Conservation (phyloP, 2,888 invertebrate species). For the Oscheius onirici region DNA sequence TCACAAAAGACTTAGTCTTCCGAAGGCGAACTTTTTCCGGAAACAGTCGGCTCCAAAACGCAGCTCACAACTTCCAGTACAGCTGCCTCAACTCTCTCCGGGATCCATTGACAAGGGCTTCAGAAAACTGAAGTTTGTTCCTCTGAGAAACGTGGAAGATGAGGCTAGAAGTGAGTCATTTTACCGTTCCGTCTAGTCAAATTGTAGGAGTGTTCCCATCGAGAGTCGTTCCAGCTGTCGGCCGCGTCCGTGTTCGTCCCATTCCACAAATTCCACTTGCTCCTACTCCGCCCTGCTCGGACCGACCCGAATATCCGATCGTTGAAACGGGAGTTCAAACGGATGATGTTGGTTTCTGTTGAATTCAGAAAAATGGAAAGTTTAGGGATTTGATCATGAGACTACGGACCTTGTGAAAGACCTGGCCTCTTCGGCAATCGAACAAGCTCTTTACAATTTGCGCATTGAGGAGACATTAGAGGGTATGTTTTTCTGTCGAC, state of each 20-base stretch:
- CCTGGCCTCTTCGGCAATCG: slow-evolving; percentile 41
- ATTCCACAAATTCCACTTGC: background rate
- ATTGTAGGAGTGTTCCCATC: slow-evolving; percentile 6
- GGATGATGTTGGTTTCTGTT: slow-evolving; percentile 39
- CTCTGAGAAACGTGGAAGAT: slow-evolving; percentile 12
- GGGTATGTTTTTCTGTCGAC: slow-evolving; percentile 7
- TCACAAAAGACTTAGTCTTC: background rate
- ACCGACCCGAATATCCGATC: slow-evolving; percentile 40
- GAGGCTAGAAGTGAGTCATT: background rate
- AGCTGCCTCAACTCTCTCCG: slow-evolving; percentile 25
- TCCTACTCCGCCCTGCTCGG: slow-evolving; percentile 42
- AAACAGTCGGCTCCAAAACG: background rate
- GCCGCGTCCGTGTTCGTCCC: background rate
- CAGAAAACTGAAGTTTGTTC: slow-evolving; percentile 20
- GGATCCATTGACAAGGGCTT: slow-evolving; percentile 30
- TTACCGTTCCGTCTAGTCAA: background rate
- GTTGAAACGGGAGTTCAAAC: slow-evolving; percentile 48
- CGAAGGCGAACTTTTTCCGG: background rate
- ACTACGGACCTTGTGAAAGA: slow-evolving; percentile 43
- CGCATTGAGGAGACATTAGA: slow-evolving; percentile 4
- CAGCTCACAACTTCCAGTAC: background rate
- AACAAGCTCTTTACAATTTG: slow-evolving; percentile 13
- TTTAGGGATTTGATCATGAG: slow-evolving; percentile 45
- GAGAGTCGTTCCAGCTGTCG: slow-evolving; percentile 20
- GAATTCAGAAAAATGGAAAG: background rate